Percentiles rank a stretch among this genome's conserved stretches.
These are phyloP conservation scores for Musca vetustissima DNA, from an alignment of 1,140 invertebrate genomes.

Conservation along the genomic window DNA sequence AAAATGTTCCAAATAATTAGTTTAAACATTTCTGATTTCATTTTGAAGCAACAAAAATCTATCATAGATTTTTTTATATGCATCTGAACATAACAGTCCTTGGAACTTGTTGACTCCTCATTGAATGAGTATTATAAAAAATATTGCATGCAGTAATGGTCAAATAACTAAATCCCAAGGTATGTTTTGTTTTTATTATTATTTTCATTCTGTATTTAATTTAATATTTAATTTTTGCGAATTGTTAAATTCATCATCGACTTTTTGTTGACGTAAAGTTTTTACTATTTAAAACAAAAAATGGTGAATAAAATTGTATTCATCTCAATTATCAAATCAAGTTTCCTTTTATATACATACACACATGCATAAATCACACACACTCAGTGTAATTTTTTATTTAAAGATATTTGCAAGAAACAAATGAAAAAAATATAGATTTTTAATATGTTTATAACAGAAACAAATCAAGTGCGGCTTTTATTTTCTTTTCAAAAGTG, in stretches of 20 bases:
- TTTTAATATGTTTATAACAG: conserved; percentile 8
- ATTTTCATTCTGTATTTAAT: conserved; percentile 3
- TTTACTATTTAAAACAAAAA: too few relatives aligned
- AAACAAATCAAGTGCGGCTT: too few relatives aligned
- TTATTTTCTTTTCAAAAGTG: too few relatives aligned
- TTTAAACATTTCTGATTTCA: too few relatives aligned
- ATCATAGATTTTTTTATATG: too few relatives aligned
- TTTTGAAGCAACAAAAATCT: too few relatives aligned
- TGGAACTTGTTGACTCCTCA: not conserved
- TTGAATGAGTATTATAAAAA: not conserved
- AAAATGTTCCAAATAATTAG: too few relatives aligned
- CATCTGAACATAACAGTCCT: too few relatives aligned
- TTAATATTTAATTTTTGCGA: conserved; percentile 2
- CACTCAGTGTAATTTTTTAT: conserved; percentile 6
- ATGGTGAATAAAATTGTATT: too few relatives aligned
- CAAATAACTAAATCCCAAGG: conserved; percentile 6
- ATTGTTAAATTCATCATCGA: conserved; percentile 1
- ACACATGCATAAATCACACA: not conserved
- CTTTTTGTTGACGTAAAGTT: not conserved
- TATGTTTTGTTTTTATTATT: not conserved
- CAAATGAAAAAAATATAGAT: not conserved
- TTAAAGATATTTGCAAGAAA: conserved; percentile 8
- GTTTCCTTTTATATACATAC: not conserved
- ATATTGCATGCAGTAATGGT: not conserved
- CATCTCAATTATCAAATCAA: too few relatives aligned